phyloP scores from a whole-genome alignment of 2,888 invertebrate species.

The Mythimna ferrago region DNA sequence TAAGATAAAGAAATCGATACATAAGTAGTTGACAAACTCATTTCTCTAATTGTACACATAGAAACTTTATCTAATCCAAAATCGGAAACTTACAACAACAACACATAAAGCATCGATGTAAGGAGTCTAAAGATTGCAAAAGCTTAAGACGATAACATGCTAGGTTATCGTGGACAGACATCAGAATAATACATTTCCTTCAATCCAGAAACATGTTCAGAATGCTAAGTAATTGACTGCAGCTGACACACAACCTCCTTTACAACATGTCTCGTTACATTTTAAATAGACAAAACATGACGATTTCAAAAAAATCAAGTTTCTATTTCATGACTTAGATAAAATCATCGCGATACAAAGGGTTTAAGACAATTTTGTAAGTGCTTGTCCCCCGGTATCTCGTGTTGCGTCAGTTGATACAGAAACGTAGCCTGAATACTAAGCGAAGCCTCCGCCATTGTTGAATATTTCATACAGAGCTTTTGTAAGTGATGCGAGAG shows the following conservation, averaged over 20 bases:
- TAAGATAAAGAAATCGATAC: background rate
- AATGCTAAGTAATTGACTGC: conserved; percentile 50
- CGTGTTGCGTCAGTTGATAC: conserved; percentile 77
- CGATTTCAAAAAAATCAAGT: conserved; percentile 54
- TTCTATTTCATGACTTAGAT: conserved; percentile 65
- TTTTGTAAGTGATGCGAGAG: conserved; percentile 70
- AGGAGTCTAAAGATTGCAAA: conserved; percentile 49
- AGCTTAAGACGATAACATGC: conserved; percentile 47
- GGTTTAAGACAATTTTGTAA: conserved; percentile 60
- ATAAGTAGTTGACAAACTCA: background rate
- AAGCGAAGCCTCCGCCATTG: conserved; percentile 74
- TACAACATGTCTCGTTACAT: conserved; percentile 52
- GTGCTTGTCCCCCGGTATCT: conserved; percentile 71
- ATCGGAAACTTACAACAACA: conserved; percentile 30
- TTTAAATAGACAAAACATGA: conserved; percentile 57
- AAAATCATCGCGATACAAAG: conserved; percentile 60
- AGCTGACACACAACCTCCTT: conserved; percentile 39
- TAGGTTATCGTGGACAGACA: conserved; percentile 50
- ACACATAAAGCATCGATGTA: conserved; percentile 44
- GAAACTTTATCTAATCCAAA: conserved; percentile 21
- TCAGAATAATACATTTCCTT: conserved; percentile 51
- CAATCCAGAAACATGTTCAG: conserved; percentile 52
- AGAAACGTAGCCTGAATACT: conserved; percentile 82
- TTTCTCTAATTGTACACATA: conserved; percentile 16
- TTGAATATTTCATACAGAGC: conserved; percentile 80